Base-by-base conservation (phyloP, 2,113 vertebrate genomes). In the Lampris megalopsis region DNA sequence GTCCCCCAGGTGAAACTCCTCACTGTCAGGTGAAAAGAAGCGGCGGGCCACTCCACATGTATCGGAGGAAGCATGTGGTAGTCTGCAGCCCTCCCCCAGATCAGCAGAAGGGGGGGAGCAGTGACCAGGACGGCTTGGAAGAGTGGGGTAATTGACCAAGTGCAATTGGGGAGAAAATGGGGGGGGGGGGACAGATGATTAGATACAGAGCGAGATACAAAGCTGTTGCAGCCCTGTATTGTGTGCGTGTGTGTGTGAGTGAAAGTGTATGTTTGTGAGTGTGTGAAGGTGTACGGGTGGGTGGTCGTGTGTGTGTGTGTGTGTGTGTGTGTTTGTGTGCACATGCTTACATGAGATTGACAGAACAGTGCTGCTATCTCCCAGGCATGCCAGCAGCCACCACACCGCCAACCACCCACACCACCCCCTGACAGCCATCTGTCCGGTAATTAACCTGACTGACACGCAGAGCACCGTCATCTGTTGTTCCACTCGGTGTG, bases 401-500 rank as follows among this genome's bases (percentile, higher is more conserved):
- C 43, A 40, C 10, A 37, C 77, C 88, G 5, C 10, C 81, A 58
- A 64, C 56, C 77, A 83, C 71, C 70, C 75, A 71, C 73, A 52
- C 50, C 40, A 38, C 62, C 86, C 68, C 81, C 80, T 74, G 88
- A 90, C 92, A 88, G 76, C 95, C 95, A 95, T 95, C 95, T 96
- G 95, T 93, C 92, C 88, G 75, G 86, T 94, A 94, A 96, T 96
- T 95, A 96, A 95, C 94, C 95, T 93, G 85, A 86, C 77, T 94
- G 94, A 94, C 93, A 93, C 90, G 79, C 65, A 75, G 77, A 50
- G 73, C 74, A 61, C 24, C 66, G 62, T 49, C n/a, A 9, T 74
- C 73, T 79, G 76, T 49, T 64, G 67, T 40, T 66, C 54, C 67
- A 52, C 65, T 68, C 72, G 43, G 13, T 52, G 38, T 56, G 81